Base-by-base conservation (phyloP, 1,140 invertebrate genomes). In the Dinoponera quadriceps region DNA sequence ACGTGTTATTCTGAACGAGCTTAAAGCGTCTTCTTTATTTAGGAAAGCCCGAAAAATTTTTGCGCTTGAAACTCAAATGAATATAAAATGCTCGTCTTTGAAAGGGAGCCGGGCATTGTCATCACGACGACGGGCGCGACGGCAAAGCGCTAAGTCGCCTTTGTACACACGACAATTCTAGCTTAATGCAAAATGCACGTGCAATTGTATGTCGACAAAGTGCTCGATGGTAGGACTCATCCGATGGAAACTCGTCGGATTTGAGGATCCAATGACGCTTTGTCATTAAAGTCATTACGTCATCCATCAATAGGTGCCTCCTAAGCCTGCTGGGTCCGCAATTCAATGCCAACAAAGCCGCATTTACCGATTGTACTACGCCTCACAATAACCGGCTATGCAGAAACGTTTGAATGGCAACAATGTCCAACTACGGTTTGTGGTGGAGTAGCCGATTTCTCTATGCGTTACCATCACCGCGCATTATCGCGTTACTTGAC, bases 331-430 rank as follows among this genome's bases (percentile, higher is more conserved):
- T 78, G 7, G 55, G 59, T 62, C 49, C 72, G 48, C 82, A 72
- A 72, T 78, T 84, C 84, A 85, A 71, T 78, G 44, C 60, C 77
- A 57, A 84, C 85, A 86, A 86, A 84, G 82, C 83, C 55, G 62
- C 85, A 84, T 85, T 85, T 85, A 83, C 72, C 65, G 83, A 80
- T 73, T 73, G 82, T 84, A 27, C 60, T 84, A 84, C 20, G 59
- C 59, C 65, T 59, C 18, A 84, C 85, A 73, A 86, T 86, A 86
- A 84, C 82, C n/a, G 27, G 62, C 73, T 80, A 63, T 74, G 49
- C 68, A 74, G 74, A 80, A 71, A 33, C 29, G 51, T 73, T 78
- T 81, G 60, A 86, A 84, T 73, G 54, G 62, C 55, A 73, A 84
- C 85, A 80, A 80, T 86, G 82, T 80, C 27, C 74, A 20, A 60